phyloP scores from a whole-genome alignment of 2,888 invertebrate genomes.

The Ophioninae sp. region DNA sequence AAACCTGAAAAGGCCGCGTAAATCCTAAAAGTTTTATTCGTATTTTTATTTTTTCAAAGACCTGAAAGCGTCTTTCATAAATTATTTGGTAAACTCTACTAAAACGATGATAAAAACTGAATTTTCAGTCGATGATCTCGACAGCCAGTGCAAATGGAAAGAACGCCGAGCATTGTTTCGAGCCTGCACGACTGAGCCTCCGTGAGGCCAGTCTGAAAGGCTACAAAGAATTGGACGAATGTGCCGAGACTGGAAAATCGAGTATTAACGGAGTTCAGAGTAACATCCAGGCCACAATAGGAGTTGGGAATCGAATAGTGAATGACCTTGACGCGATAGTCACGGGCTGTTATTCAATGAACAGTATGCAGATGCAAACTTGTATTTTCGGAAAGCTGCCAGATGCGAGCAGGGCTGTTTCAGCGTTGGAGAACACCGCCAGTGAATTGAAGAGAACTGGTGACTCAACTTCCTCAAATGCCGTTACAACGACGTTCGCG shows the following conservation, averaged over 20 bases:
- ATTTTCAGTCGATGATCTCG: conserved; percentile 1
- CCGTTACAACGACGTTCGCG: conserved; percentile 5
- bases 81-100: conserved; percentile 41
- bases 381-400: conserved; percentile 61
- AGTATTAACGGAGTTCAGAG: conserved; percentile 40
- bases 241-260: conserved; percentile 35
- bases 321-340: conserved; percentile 55
- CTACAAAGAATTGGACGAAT: conserved; percentile 52
- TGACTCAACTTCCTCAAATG: conserved; percentile 26
- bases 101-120: background rate
- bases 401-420: conserved; percentile 47
- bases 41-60: too few species aligned
- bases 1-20: too few species aligned
- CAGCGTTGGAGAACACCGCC: conserved; percentile 31
- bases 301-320: conserved; percentile 69
- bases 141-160: conserved; percentile 56
- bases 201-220: conserved; percentile 46
- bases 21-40: too few species aligned
- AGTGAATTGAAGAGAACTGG: conserved; percentile 50
- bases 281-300: conserved; percentile 49
- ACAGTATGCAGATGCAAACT: conserved; percentile 33
- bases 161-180: conserved; percentile 63
- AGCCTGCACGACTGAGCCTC: conserved; percentile 55
- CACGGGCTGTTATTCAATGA: conserved; percentile 45
- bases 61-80: too few species aligned